Evolutionary conservation across 2,113 vertebrate species (phyloP).

Genomic region (Leucoraja erinaceus): DNA sequence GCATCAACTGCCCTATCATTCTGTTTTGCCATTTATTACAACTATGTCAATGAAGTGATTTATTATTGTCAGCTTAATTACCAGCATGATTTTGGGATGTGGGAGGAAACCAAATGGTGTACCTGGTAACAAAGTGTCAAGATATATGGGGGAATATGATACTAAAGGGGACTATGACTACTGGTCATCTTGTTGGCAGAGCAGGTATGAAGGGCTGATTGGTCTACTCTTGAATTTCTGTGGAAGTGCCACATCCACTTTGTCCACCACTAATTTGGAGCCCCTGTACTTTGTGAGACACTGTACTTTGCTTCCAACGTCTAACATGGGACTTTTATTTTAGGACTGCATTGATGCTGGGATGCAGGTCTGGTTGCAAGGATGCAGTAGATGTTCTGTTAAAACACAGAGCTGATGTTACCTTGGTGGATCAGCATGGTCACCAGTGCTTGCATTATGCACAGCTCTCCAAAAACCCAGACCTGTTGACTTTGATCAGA

Average conservation of each 20-base stretch:
- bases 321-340: background rate
- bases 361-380: slow-evolving; percentile 83
- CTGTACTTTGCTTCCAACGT: background rate
- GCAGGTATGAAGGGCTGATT: too few species aligned
- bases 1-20: too few species aligned
- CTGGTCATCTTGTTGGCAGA: too few species aligned
- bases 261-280: background rate
- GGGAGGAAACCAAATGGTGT: too few species aligned
- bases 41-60: too few species aligned
- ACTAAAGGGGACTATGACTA: too few species aligned
- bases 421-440: slow-evolving; percentile 66
- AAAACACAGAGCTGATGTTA: slow-evolving; percentile 69
- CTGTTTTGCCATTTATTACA: too few species aligned
- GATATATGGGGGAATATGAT: too few species aligned
- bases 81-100: too few species aligned
- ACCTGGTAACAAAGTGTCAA: too few species aligned
- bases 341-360: slow-evolving; percentile 87
- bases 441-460: slow-evolving; percentile 84
- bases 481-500: slow-evolving; percentile 73
- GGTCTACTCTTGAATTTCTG: too few species aligned
- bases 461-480: slow-evolving; percentile 78
- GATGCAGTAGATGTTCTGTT: slow-evolving; percentile 86
- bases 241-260: background rate
- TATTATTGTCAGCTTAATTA: too few species aligned
- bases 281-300: background rate